Conservation (phyloP, 2,113 vertebrate species). For the Plectropomus leopardus region DNA sequence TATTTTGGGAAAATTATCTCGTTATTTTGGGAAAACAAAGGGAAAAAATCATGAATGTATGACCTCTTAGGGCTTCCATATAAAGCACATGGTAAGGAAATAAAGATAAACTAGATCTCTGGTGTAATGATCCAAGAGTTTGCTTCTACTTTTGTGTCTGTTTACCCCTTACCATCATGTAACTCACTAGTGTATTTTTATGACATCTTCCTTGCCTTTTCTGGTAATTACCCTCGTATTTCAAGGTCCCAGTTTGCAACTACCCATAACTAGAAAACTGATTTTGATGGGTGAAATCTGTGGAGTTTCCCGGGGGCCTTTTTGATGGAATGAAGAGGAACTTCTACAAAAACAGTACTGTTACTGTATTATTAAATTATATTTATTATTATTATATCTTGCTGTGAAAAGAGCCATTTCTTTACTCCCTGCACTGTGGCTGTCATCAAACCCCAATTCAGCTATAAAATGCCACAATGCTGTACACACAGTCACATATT, state of each 20-base stretch:
- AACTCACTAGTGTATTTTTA: neutral
- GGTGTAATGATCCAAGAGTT: too few relatives aligned
- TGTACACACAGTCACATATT: neutral
- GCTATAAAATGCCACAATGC: neutral
- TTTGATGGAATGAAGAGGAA: neutral
- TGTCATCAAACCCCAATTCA: neutral
- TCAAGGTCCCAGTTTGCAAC: neutral
- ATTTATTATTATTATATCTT: neutral
- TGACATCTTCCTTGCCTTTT: neutral
- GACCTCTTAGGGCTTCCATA: too few relatives aligned
- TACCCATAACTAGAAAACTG: neutral
- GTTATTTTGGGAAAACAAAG: too few relatives aligned
- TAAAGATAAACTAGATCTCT: too few relatives aligned
- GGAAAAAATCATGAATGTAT: too few relatives aligned
- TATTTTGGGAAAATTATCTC: too few relatives aligned
- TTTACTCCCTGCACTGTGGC: neutral
- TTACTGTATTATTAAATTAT: neutral
- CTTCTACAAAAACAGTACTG: neutral
- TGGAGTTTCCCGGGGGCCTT: slow-evolving; percentile 12
- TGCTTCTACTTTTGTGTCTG: too few relatives aligned
- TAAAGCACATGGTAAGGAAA: too few relatives aligned
- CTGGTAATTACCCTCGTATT: neutral
- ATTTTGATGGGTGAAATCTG: slow-evolving; percentile 20
- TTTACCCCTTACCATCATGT: neutral
- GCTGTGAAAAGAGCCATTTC: neutral